phyloP scores from a whole-genome alignment of 1,140 invertebrate species.

The Armadillidium nasatum region DNA sequence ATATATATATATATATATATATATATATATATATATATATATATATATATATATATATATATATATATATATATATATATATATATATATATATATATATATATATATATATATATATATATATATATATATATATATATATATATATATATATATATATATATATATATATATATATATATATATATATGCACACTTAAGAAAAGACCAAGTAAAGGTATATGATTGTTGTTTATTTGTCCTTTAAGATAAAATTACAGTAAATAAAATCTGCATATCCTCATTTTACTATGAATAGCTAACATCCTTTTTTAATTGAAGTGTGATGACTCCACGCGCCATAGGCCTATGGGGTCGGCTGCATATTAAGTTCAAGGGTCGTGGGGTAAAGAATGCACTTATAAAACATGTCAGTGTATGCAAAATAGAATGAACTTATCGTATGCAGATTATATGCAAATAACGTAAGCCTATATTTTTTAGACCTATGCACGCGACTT shows the following conservation, averaged over 20 bases:
- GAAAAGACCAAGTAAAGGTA: not conserved
- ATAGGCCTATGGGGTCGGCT: constrained; percentile 18
- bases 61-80: constrained; percentile 15
- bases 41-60: not conserved
- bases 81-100: constrained; percentile 7
- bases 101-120: not conserved
- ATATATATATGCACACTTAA: not conserved
- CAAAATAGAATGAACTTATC: constrained; percentile 23
- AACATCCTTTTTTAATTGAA: not conserved
- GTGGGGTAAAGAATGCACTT: constrained; percentile 34
- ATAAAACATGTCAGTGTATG: constrained; percentile 36
- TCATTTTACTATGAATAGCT: not conserved
- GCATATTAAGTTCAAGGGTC: constrained; percentile 36
- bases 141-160: constrained; percentile 11
- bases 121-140: constrained; percentile 1
- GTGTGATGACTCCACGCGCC: not conserved
- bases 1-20: not conserved
- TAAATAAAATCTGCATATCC: not conserved
- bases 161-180: not conserved
- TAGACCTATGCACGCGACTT: constrained; percentile 36
- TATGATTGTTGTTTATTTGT: too few species aligned
- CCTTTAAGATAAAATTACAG: too few species aligned
- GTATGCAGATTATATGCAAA: constrained; percentile 35
- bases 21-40: not conserved
- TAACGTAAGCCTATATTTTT: constrained; percentile 41